Percentiles rank a stretch among this genome's conserved stretches.
phyloP scores from a whole-genome alignment of 2,888 invertebrate genomes.

The Sisyra nigra region DNA sequence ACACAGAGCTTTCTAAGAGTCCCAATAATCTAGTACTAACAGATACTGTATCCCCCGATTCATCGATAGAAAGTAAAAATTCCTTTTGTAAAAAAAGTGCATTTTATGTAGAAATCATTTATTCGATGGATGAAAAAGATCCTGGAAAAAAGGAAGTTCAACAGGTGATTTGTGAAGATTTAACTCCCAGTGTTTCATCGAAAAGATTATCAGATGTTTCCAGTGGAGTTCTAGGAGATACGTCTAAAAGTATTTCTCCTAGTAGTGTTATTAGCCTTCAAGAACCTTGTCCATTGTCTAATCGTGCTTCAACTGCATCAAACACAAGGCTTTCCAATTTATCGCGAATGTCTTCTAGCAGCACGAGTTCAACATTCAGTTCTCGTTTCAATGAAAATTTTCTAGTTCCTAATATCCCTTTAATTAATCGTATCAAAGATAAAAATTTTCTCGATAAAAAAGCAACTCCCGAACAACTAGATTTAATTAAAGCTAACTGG shows the following conservation, averaged over 20 bases:
- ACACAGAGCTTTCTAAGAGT: no score
- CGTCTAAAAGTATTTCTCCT: slow-evolving; percentile 4
- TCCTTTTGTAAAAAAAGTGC: slow-evolving; percentile 5
- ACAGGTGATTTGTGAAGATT: slow-evolving; percentile 9
- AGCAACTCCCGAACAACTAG: slow-evolving; percentile 10
- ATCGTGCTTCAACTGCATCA: slow-evolving; percentile 3
- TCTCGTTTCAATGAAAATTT: slow-evolving; percentile 6
- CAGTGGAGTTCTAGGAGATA: slow-evolving; percentile 1
- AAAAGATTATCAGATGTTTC: slow-evolving; percentile 5
- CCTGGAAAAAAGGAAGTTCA: slow-evolving; percentile 7
- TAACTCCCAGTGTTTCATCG: background rate
- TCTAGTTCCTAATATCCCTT: slow-evolving; percentile 2
- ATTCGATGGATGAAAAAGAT: slow-evolving; percentile 7
- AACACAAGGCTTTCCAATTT: slow-evolving; percentile 2
- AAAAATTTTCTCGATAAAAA: slow-evolving; percentile 5
- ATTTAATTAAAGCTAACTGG: slow-evolving; percentile 12
- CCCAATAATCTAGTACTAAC: no score
- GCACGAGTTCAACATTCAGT: slow-evolving; percentile 11
- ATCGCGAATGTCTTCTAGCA: slow-evolving; percentile 12
- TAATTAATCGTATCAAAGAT: slow-evolving; percentile 4
- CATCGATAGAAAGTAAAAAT: no score
- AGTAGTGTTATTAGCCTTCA: slow-evolving; percentile 1
- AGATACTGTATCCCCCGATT: no score
- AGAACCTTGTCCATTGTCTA: background rate
- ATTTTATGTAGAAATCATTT: slow-evolving; percentile 10